Evolutionary conservation across 1,140 invertebrate species (phyloP).

Genomic region (Vanessa tameamea): DNA sequence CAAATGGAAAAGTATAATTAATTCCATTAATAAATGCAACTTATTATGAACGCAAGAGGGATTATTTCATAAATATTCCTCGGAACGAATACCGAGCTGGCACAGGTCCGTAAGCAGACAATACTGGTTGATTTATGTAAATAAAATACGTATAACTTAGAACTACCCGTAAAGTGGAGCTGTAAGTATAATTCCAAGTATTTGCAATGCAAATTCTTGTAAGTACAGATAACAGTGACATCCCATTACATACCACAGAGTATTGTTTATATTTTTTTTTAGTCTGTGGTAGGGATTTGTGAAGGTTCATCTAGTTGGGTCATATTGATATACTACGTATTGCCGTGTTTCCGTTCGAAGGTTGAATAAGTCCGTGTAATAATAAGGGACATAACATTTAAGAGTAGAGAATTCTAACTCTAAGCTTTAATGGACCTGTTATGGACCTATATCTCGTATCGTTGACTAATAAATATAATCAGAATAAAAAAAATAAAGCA

Average conservation of each 20-base stretch:
- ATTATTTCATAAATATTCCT: neutral
- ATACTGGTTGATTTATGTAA: conserved; percentile 5
- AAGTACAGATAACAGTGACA: conserved; percentile 17
- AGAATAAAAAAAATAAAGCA: no score
- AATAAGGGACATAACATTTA: no score
- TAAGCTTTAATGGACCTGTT: no score
- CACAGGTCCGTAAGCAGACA: neutral
- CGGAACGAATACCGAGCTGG: neutral
- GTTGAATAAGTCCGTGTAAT: no score
- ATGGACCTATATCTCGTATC: no score
- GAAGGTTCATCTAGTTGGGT: no score
- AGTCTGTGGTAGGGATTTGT: no score
- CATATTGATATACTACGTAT: no score
- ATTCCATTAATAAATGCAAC: neutral
- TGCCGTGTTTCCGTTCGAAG: no score
- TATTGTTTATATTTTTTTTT: neutral
- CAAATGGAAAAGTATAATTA: neutral
- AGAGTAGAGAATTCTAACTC: no score
- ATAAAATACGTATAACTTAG: conserved; percentile 12
- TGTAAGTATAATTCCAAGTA: conserved; percentile 11
- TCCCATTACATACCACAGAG: conserved; percentile 14
- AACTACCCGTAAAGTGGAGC: conserved; percentile 4
- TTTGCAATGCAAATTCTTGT: conserved; percentile 20
- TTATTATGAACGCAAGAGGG: neutral
- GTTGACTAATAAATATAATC: no score